These are phyloP conservation scores for Rutpela maculata DNA, from an alignment of 2,888 invertebrate species.

Conservation along the genomic window DNA sequence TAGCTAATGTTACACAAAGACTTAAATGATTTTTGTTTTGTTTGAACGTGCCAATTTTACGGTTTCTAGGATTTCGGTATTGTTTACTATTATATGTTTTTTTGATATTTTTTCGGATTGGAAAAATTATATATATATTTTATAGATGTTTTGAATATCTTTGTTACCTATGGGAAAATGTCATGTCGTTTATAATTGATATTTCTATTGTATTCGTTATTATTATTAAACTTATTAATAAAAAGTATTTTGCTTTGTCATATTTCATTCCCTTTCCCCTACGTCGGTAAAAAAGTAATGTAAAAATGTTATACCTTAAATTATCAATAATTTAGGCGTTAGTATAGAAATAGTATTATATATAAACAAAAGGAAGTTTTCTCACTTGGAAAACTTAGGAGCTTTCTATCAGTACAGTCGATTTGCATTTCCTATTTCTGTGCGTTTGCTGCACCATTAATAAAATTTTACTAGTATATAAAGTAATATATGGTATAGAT, in stretches of 20 bases:
- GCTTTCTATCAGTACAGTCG: too few relatives aligned
- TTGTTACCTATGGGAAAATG: conserved; percentile 54
- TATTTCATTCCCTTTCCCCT: neutral
- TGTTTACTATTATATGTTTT: conserved; percentile 42
- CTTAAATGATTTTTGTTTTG: conserved; percentile 80
- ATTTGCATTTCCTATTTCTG: too few relatives aligned
- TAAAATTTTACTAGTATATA: too few relatives aligned
- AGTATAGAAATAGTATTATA: too few relatives aligned
- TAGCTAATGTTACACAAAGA: conserved; percentile 96
- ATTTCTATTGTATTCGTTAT: conserved; percentile 59
- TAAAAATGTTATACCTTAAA: too few relatives aligned
- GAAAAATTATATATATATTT: conserved; percentile 57
- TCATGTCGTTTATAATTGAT: conserved; percentile 52
- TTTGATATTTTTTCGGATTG: conserved; percentile 45
- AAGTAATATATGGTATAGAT: too few relatives aligned
- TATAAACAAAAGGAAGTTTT: too few relatives aligned
- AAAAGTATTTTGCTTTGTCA: conserved; percentile 23
- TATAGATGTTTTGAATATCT: conserved; percentile 58
- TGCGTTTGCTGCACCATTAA: too few relatives aligned
- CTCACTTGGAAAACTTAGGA: too few relatives aligned
- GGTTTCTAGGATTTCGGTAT: conserved; percentile 35
- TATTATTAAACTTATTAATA: conserved; percentile 35
- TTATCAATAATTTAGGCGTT: too few relatives aligned
- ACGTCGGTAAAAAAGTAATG: too few relatives aligned
- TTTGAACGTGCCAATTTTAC: conserved; percentile 55